phyloP scores from a whole-genome alignment of 2,888 invertebrate species.

The Dusona sp. region DNA sequence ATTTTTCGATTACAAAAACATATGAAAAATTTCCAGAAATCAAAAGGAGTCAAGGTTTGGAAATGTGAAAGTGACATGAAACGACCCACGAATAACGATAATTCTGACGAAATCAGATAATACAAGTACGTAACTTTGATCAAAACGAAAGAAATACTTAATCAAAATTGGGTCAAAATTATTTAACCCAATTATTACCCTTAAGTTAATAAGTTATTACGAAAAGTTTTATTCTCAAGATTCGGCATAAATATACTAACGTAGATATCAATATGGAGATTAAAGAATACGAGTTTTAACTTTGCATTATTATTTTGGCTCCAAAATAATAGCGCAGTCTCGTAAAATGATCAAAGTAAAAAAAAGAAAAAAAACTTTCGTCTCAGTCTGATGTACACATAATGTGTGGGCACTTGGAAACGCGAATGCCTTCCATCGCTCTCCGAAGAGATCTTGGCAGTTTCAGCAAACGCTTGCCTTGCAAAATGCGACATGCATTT shows the following conservation, averaged over 20 bases:
- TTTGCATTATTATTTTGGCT: background rate
- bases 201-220: background rate
- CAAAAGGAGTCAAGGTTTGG: too few relatives aligned
- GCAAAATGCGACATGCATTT: constrained; percentile 78
- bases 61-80: too few relatives aligned
- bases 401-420: constrained; percentile 3
- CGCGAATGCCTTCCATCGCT: constrained; percentile 12
- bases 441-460: constrained; percentile 53
- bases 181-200: background rate
- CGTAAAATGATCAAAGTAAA: background rate
- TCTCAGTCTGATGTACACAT: background rate
- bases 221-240: too few relatives aligned
- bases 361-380: background rate
- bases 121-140: background rate
- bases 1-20: too few relatives aligned
- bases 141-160: background rate
- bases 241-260: too few relatives aligned
- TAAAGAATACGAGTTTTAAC: background rate
- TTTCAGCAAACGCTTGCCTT: constrained; percentile 77
- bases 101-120: background rate
- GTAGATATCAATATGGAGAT: too few relatives aligned
- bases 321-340: background rate
- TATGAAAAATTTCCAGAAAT: too few relatives aligned
- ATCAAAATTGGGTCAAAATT: background rate
- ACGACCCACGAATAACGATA: too few relatives aligned